phyloP scores from a whole-genome alignment of 2,797 vertebrate species.

The Mus spretus region DNA sequence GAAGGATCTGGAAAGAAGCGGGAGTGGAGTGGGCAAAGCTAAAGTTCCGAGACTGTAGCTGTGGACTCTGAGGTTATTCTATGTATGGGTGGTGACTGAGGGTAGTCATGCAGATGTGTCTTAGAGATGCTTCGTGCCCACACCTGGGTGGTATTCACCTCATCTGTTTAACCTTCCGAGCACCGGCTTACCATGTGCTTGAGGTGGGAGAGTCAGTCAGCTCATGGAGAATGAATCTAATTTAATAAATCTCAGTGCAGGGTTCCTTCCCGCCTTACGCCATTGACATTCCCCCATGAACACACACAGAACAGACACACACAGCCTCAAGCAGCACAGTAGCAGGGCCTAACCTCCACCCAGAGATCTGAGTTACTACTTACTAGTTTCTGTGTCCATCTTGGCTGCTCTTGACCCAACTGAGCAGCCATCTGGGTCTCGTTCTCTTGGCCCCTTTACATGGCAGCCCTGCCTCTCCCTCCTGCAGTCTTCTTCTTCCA shows the following conservation, averaged over 20 bases:
- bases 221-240: not conserved
- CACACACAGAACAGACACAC: not conserved
- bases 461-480: not conserved
- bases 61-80: not conserved
- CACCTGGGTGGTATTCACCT: not conserved
- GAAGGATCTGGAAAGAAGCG: not conserved
- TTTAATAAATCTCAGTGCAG: not conserved
- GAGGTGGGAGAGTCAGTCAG: constrained; percentile 1
- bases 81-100: not conserved
- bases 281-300: not conserved
- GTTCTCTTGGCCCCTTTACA: not conserved
- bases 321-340: not conserved
- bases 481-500: no score
- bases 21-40: not conserved
- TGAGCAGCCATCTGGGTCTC: no score
- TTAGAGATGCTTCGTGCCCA: not conserved
- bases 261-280: not conserved
- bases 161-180: not conserved
- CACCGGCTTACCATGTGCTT: not conserved
- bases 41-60: not conserved
- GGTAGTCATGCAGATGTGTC: not conserved
- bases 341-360: not conserved
- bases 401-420: not conserved
- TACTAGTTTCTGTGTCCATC: not conserved
- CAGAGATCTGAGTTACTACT: not conserved